Base-by-base conservation (phyloP, 2,888 invertebrate species). In the Eucera pruinosa region DNA sequence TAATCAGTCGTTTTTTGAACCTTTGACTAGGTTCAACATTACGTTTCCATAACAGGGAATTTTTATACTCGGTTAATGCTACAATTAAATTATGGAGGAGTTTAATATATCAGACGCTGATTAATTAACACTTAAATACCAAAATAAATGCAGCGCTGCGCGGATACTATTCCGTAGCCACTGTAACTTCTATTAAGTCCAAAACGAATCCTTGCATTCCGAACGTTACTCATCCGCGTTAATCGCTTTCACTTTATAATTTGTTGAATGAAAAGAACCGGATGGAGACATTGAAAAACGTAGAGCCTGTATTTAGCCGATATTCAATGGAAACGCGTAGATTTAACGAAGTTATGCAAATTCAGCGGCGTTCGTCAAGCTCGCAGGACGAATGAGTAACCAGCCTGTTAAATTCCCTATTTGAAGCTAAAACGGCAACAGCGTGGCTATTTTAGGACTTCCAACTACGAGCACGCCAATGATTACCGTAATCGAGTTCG, bases 401-500 rank as follows among this genome's bases (percentile, higher is more conserved):
- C 33, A 11, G 20, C 13, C 36, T 6, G 36, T 11, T 9, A 11
- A n/a, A 30, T 60, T 52, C 73, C 6, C 39, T 13, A 74, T 25
- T 47, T 33, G 15, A 18, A 20, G 33, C 18, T 54, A 52, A 73
- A 73, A n/a, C 41, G 9, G 25, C 27, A 25, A 4, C 20, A 4
- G 45, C 36, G 27, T 4, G 11, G 57, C 47, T 66, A 62, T 71
- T 71, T 78, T 61, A 71, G 61, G 62, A 41, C 47, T 62, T 41
- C 33, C 67, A 62, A 78, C 66, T 62, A 70, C 58, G 41, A 30
- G 47, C 50, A 36, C 41, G 43, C 45, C 33, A 39, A 45, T 67
- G 61, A 71, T 78, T 62, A 78, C 36, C 23, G 57, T 67, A 68
- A 62, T 77, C 68, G 61, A 66, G 55, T 18, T 30, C 15, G 65